phyloP scores from a whole-genome alignment of 2,888 invertebrate species.

The Osmoderma eremita region DNA sequence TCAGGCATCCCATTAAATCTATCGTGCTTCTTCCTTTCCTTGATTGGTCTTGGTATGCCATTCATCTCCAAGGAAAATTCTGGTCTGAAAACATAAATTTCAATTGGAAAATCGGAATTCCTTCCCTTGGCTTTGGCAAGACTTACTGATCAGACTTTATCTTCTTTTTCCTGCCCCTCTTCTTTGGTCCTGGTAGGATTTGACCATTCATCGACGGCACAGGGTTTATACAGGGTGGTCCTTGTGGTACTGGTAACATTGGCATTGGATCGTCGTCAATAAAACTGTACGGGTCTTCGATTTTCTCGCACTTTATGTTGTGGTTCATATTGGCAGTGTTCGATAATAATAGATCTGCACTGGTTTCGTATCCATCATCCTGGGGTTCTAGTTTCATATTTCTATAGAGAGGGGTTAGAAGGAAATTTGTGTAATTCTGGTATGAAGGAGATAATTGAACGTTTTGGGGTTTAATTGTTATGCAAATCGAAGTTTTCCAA shows the following conservation, averaged over 20 bases:
- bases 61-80: conserved; percentile 69
- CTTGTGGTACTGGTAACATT: conserved; percentile 61
- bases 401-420: conserved; percentile 50
- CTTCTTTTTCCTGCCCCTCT: conserved; percentile 89
- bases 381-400: conserved; percentile 74
- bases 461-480: too few species aligned
- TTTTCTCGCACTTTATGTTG: conserved; percentile 63
- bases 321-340: conserved; percentile 61
- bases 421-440: too few species aligned
- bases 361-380: conserved; percentile 92
- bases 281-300: conserved; percentile 85
- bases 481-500: too few species aligned
- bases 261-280: conserved; percentile 79
- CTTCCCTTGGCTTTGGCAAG: too few species aligned
- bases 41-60: conserved; percentile 70
- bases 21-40: conserved; percentile 93
- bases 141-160: conserved; percentile 70
- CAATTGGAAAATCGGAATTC: neutral
- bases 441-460: too few species aligned
- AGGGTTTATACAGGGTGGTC: conserved; percentile 63
- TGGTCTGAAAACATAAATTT: conserved; percentile 60
- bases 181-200: conserved; percentile 74
- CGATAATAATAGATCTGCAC: conserved; percentile 70
- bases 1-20: conserved; percentile 96
- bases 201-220: conserved; percentile 59